Base-by-base conservation (phyloP, 2,888 invertebrate species). In the Rhaphigaster nebulosa region DNA sequence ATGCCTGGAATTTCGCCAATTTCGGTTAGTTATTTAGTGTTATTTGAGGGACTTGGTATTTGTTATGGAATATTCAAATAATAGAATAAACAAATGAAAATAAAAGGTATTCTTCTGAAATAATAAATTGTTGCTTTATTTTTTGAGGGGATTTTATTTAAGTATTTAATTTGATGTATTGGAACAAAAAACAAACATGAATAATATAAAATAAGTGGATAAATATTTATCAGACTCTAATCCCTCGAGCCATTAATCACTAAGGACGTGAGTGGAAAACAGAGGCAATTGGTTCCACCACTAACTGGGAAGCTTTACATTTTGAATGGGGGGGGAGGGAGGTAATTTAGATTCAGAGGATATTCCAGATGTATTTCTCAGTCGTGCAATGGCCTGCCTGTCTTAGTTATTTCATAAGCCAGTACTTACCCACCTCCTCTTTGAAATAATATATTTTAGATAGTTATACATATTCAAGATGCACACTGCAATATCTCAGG, bases 321-420 rank as follows among this genome's bases (percentile, higher is more conserved):
- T 60, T 60, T 60, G 60, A 60, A 60, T 60, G 60, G 60, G 13
- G 56, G 4, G 56, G 13, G 12, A 29, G n/a, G n/a, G 60, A 29
- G n/a, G n/a, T 13, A n/a, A 60, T 60, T 60, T 29, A 60, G n/a
- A 60, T 60, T 60, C 60, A 60, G 60, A 13, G n/a, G 60, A 60
- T 60, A 60, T 60, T 60, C 60, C 60, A 12, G n/a, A 60, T 60
- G 60, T 60, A 60, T 60, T 60, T 29, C 60, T 29, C 60, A 60
- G 60, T 23, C 29, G 60, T 60, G 56, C 26, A 56, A 6, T 56
- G 56, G 26, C 56, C 26, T 23, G n/a, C n/a, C n/a, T 60, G n/a
- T 60, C 60, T 60, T 60, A n/a, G n/a, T 60, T 60, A 60, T 60
- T 60, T 60, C 60, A 60, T 60, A 60, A 60, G n/a, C 60, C 60